phyloP scores from a whole-genome alignment of 2,888 invertebrate genomes.

The Hanleya hanleyi region DNA sequence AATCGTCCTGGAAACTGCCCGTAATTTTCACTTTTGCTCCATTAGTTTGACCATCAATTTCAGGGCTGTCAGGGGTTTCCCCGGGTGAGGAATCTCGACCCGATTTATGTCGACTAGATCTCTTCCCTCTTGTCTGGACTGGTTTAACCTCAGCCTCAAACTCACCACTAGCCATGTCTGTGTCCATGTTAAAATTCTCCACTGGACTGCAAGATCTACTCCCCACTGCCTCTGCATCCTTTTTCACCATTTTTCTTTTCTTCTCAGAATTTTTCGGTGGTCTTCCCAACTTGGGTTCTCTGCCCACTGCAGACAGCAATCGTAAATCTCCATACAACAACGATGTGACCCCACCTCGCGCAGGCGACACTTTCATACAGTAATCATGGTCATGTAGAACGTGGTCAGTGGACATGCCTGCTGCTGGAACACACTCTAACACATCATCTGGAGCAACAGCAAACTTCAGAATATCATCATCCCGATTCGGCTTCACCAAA shows the following conservation, averaged over 20 bases:
- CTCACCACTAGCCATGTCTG: no score
- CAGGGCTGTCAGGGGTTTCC: not conserved
- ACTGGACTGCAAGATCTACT: not conserved
- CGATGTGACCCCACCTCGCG: not conserved
- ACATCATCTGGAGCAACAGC: not conserved
- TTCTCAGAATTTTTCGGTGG: not conserved
- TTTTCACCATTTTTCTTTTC: not conserved
- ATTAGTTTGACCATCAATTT: not conserved
- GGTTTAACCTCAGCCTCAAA: not conserved
- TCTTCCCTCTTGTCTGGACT: not conserved
- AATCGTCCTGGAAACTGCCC: constrained; percentile 71
- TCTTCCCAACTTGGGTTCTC: not conserved
- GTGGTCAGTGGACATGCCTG: not conserved
- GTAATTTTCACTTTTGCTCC: constrained; percentile 69
- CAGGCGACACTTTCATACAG: constrained; percentile 37
- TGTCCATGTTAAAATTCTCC: no score
- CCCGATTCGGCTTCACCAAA: not conserved
- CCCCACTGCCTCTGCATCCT: not conserved
- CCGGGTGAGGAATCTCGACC: not conserved
- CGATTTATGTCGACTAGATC: not conserved
- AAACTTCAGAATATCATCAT: not conserved
- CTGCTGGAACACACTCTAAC: not conserved
- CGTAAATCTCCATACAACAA: not conserved
- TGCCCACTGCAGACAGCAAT: not conserved
- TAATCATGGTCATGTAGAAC: constrained; percentile 65